Conservation (phyloP, 2,797 vertebrate genomes). For the Prunella strophiata region DNA sequence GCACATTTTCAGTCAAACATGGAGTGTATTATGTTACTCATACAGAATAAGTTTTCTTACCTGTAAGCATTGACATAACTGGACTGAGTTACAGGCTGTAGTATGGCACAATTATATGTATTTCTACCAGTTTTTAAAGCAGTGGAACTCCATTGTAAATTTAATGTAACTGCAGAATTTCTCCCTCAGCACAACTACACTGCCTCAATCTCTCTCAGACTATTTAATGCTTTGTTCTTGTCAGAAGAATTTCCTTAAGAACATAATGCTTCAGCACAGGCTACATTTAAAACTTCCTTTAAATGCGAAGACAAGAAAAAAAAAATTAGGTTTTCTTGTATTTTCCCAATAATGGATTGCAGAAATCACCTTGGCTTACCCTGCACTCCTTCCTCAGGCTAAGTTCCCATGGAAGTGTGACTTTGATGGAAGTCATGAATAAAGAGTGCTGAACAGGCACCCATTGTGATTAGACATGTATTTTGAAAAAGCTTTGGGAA, state of each 20-base stretch:
- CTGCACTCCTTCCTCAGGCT: conserved; percentile 4
- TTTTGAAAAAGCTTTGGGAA: conserved; percentile 42
- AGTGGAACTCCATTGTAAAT: background rate
- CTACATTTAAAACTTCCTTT: background rate
- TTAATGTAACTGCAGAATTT: background rate
- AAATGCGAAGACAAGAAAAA: background rate
- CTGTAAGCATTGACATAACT: background rate
- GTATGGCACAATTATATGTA: background rate
- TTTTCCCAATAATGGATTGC: background rate
- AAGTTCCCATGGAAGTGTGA: background rate
- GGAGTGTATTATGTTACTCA: background rate
- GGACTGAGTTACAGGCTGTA: background rate
- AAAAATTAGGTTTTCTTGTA: background rate
- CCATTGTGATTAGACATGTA: background rate
- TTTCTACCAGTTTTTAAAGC: background rate
- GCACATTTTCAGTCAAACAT: background rate
- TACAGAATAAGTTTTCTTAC: background rate
- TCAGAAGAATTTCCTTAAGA: background rate
- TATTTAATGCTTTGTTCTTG: background rate
- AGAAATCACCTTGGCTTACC: conserved; percentile 16
- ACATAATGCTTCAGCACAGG: background rate
- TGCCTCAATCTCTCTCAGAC: background rate
- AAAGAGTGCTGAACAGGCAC: background rate
- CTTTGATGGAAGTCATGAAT: background rate
- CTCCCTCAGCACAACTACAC: background rate